Conservation (phyloP, 2,888 invertebrate species). For the Tiliacea citrago region DNA sequence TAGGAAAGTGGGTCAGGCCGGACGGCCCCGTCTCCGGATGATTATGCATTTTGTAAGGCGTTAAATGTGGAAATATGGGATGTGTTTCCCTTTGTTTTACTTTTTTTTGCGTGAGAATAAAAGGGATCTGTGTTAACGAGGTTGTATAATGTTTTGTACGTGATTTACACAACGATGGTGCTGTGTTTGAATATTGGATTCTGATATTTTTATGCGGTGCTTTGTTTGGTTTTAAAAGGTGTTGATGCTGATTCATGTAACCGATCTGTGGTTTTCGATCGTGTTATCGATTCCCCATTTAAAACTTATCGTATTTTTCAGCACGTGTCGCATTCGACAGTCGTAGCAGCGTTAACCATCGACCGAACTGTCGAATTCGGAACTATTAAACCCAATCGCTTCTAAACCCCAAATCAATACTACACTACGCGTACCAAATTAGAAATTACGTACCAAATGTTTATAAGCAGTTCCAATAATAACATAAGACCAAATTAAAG, state of each 20-base stretch:
- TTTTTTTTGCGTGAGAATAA: constrained; percentile 41
- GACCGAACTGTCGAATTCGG: constrained; percentile 3
- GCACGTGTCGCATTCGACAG: constrained; percentile 6
- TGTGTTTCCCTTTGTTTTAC: constrained; percentile 57
- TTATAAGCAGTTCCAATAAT: constrained; percentile 21
- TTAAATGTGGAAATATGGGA: constrained; percentile 69
- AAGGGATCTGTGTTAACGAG: constrained; percentile 52
- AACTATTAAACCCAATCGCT: constrained; percentile 38
- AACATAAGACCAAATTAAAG: constrained; percentile 12
- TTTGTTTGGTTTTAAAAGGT: constrained; percentile 19
- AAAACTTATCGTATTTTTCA: not conserved
- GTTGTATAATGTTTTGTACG: constrained; percentile 52
- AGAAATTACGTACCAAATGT: constrained; percentile 19
- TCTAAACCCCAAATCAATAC: constrained; percentile 41
- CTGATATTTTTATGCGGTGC: constrained; percentile 12
- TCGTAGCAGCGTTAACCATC: constrained; percentile 4
- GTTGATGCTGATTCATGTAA: not conserved
- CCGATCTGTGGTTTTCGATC: not conserved
- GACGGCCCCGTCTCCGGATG: constrained; percentile 67
- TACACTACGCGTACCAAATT: constrained; percentile 33
- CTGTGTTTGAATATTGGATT: constrained; percentile 5
- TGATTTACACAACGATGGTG: constrained; percentile 41
- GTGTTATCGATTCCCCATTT: not conserved
- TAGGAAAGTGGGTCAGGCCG: constrained; percentile 73
- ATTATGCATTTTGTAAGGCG: constrained; percentile 77